Evolutionary conservation across 1,140 invertebrate genomes (phyloP).

Genomic region (Drosophila lini): DNA sequence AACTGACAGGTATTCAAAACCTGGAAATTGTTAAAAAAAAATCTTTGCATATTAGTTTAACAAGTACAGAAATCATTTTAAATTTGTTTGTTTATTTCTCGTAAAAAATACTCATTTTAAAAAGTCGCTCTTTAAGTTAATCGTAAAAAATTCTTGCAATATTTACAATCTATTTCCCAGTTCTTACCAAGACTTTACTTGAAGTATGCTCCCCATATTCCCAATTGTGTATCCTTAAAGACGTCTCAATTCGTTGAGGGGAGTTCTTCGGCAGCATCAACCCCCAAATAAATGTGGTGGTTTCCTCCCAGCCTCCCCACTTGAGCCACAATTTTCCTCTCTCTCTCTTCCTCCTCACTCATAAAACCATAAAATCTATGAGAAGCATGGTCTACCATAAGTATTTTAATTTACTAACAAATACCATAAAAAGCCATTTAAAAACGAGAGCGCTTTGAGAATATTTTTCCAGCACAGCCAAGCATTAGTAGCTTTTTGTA

Average conservation of each 20-base stretch:
- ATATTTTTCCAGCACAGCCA: background rate
- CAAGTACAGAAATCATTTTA: background rate
- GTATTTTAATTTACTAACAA: slow-evolving; percentile 29
- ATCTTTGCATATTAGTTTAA: background rate
- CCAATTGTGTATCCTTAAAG: background rate
- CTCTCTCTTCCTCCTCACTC: slow-evolving; percentile 2
- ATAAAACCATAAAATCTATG: slow-evolving; percentile 17
- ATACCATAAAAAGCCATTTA: slow-evolving; percentile 18
- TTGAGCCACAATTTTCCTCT: background rate
- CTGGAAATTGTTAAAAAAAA: background rate
- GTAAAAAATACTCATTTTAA: background rate
- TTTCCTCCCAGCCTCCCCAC: slow-evolving; percentile 3
- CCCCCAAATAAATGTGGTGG: slow-evolving; percentile 21
- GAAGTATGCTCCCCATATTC: background rate
- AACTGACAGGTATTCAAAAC: background rate
- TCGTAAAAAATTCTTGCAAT: too few relatives aligned
- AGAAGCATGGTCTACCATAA: slow-evolving; percentile 8
- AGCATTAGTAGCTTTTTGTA: slow-evolving; percentile 22
- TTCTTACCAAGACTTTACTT: background rate
- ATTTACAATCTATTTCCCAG: too few relatives aligned
- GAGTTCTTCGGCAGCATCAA: background rate
- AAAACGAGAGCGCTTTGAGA: background rate
- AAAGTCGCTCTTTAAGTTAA: background rate
- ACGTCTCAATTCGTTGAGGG: background rate
- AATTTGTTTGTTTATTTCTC: background rate